Base-by-base conservation (phyloP, 2,888 invertebrate genomes). In the Agonum fuliginosum region DNA sequence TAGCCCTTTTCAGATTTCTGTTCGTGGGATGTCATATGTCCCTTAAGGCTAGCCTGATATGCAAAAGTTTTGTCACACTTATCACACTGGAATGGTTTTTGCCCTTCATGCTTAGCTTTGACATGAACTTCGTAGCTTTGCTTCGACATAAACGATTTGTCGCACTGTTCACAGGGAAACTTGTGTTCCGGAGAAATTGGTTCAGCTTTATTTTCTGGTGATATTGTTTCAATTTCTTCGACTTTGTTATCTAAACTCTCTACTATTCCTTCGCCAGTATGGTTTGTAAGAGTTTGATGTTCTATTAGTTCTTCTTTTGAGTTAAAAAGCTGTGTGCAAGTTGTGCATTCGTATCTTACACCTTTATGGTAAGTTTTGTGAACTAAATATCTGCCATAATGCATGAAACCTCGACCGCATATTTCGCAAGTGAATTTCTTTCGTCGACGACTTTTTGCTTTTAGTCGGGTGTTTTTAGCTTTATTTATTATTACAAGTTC, bases 341-440 rank as follows among this genome's bases (percentile, higher is more conserved):
- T 85, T 0, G 80, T 84, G 84, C 93, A 93, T 81, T 90, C 90
- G 83, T 90, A 92, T 70, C 87, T 86, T 12, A 91, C 89, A 12
- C 89, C 89, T 78, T 91, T 91, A 84, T 93, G 93, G 65, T 88
- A 88, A 51, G 89, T 89, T 75, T 90, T 87, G 83, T 92, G 92
- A 2, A 89, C 72, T 79, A 85, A 86, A 69, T 88, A 89, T 81
- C 88, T 85, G 22, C 88, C 88, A 67, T 87, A 85, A 82, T 90
- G 89, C 22, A 87, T 83, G 81, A 90, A 90, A 76, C 87, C 87
- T 79, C 87, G 86, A 8, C 87, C 87, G 80, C 91, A 91, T 69
- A 89, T 84, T 24, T 88, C 88, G 81, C 90, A 90, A 2, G 85
- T 85, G 79, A 86, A 90, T 80, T 87, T 86, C 30, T 85, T 84